Percentiles rank a stretch among this genome's conserved stretches.
Conservation (phyloP, 2,797 vertebrate species). For the Bufotes viridis region DNA sequence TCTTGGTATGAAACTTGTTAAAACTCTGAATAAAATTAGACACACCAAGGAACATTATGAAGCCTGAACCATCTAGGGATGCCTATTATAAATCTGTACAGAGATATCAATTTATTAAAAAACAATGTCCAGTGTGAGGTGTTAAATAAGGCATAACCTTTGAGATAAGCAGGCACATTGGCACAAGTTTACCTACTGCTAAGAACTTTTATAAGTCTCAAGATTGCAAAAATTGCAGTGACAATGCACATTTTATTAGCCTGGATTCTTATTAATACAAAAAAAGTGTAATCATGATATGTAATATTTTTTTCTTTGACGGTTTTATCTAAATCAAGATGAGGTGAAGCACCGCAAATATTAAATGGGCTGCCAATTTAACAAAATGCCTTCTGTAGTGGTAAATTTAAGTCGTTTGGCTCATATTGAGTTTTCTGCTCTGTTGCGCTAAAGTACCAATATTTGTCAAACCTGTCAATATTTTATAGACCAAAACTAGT, state of each 20-base stretch:
- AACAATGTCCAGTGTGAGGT: not conserved
- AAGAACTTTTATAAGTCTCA: not conserved
- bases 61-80: no score
- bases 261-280: not conserved
- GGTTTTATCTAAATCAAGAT: conserved; percentile 38
- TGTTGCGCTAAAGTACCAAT: conserved; percentile 41
- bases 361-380: conserved; percentile 30
- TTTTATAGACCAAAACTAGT: conserved; percentile 24
- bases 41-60: no score
- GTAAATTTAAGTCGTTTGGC: conserved; percentile 38
- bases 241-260: not conserved
- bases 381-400: conserved; percentile 26
- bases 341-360: conserved; percentile 10
- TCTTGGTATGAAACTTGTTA: no score
- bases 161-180: not conserved
- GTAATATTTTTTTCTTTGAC: conserved; percentile 5
- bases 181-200: not conserved
- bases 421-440: conserved; percentile 54
- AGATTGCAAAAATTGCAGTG: not conserved
- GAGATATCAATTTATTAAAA: not conserved
- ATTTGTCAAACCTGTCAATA: conserved; percentile 51
- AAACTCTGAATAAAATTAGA: no score
- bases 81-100: not conserved
- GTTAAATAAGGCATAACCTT: not conserved
- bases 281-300: conserved; percentile 12